Evolutionary conservation across 2,113 vertebrate species (phyloP), one percentile per base, ranked within the genome.

Genomic region (Taxidea taxus): DNA sequence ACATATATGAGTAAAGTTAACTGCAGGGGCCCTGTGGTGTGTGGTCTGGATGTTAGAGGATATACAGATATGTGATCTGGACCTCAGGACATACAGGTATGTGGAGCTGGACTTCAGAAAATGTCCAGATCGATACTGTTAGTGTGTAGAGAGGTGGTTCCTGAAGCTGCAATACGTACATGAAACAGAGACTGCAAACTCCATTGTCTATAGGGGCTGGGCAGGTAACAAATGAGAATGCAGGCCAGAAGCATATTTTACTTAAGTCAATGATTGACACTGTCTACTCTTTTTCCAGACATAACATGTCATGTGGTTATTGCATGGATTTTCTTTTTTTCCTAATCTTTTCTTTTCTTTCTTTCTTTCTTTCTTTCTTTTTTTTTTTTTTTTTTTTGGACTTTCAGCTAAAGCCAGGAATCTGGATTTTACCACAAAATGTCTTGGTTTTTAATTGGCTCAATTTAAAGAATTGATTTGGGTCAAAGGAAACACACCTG

Each of bases 381-480:
- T 12, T n/a, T 18, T 68, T 13, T 16, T 9, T 14, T 14, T 14
- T 62, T 29, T 14, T 14, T 64, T 64, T 31, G 14, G 12, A 68
- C 8, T 97, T 96, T 58, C 81, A 89, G 13, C 34, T n/a, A 51
- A 77, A 81, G 21, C 42, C 34, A 75, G 14, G 34, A 93, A 91
- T 94, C 39, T 60, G 10, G 21, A 64, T 96, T 87, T 88, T 66
- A 80, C 47, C 47, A 83, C 58, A 58, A n/a, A 94, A 68, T 94
- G 49, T 84, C 68, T 86, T 58, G 21, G 56, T 83, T 90, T 94
- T 85, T 95, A 87, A 80, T 85, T 97, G 96, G 34, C 14, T 90
- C 27, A 27, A 54, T 81, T 92, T n/a, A 13, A 87, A 86, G 68
- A 91, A 80, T 64, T 49, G 23, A 60, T 51, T 15, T 39, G n/a